Evolutionary conservation across 2,797 vertebrate species (phyloP), one percentile per base, ranked within the genome.

Genomic region (Pterois miles): DNA sequence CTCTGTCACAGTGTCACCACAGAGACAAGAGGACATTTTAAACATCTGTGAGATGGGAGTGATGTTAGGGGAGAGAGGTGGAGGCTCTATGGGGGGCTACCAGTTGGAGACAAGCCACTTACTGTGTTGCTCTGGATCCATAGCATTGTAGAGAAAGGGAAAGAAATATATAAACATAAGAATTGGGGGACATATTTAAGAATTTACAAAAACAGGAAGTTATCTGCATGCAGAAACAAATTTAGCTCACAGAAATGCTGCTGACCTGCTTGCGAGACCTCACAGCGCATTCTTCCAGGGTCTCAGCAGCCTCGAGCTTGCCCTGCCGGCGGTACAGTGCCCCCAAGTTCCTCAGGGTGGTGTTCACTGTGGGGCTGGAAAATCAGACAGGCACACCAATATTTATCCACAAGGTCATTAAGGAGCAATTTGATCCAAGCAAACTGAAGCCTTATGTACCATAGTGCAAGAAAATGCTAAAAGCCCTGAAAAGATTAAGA

Each of bases 301-400:
- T 98, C 76, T 98, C 97, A 0, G 97, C 97, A 0, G 97, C 97
- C 92, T 98, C 97, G 12, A 98, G 93, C 87, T 98, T 98, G 73
- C 97, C 97, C 93, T 98, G 97, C 2, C 98, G 95, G 75, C 97
- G 96, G 89, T 99, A 99, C 82, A 99, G 92, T 0, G 98, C 98
- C 0, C 98, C 98, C 48, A 99, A 94, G 94, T 99, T 99, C 89
- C 96, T 95, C 93, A 99, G 93, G 10, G 98, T 99, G 20, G 98
- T 99, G 94, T 98, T 99, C 86, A 99, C 98, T 25, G 98, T 99
- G 0, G 98, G 98, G 93, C 98, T 99, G 88, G 1, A 52, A 3
- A 3, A n/a, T 62, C 3, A 88, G 8, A 74, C 20, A 65, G 2
- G 11, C 6, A 73, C 22, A 70, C 8, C 1, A 5, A 65, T 10